These are phyloP conservation scores for Slavum lentiscoides DNA, from an alignment of 2,888 invertebrate species.

Conservation along the genomic window DNA sequence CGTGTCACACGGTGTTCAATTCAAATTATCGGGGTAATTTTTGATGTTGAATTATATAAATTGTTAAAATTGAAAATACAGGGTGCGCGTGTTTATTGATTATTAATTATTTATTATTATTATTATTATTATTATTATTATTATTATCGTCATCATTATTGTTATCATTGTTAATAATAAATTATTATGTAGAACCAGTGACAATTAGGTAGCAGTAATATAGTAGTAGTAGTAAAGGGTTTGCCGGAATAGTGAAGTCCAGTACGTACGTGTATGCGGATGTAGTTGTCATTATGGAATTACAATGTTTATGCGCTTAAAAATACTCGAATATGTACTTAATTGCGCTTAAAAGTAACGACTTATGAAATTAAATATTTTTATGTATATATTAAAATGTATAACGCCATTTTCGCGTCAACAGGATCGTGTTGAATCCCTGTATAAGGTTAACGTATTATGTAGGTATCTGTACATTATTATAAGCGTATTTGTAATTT, in stretches of 20 bases:
- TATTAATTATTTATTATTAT: slow-evolving; percentile 13
- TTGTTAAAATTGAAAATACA: slow-evolving; percentile 46
- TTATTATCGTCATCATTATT: slow-evolving; percentile 2
- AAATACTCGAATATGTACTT: no score
- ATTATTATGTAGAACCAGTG: background rate
- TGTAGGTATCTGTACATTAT: no score
- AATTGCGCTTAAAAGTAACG: no score
- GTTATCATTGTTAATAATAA: background rate
- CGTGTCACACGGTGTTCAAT: slow-evolving; percentile 50
- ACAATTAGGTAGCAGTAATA: background rate
- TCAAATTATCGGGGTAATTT: slow-evolving; percentile 52
- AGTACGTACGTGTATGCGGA: background rate
- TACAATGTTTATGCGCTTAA: no score
- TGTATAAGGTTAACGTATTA: no score
- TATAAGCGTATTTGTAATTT: no score
- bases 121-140: slow-evolving; percentile 14
- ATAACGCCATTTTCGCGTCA: no score
- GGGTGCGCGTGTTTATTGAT: slow-evolving; percentile 38
- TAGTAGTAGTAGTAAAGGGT: background rate
- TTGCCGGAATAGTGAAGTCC: background rate
- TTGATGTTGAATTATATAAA: slow-evolving; percentile 40
- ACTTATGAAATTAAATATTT: no score
- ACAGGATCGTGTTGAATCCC: no score
- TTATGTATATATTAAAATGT: no score
- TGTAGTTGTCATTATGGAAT: no score